Evolutionary conservation across 30 jellyfish, hydroid and myxozoan species (phyloP), one percentile per base, ranked within the genome.

Genomic region (Aurelia aurita complex sp. Pacific): DNA sequence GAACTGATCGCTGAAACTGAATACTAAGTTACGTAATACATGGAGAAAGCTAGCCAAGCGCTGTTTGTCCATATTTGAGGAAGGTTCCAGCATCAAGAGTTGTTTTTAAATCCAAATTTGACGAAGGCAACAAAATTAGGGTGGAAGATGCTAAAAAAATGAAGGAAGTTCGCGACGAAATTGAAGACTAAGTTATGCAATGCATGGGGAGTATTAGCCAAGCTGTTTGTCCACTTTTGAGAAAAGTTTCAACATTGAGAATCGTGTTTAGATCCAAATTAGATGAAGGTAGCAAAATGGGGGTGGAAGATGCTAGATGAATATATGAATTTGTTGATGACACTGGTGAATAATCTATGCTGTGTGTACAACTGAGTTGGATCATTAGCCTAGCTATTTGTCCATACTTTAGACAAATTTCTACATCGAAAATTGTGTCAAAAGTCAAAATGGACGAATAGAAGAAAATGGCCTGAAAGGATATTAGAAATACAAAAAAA

Each of bases 1-100:
- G 62, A 64, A 33, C 82, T 74, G 16, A 15, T 84, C 34, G 81
- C 69, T 17, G 66, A 69, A n/a, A 60, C 46, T 4, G 16, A 40
- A 8, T 71, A 40, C 29, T 46, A 46, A 46, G 7, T 46, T 5
- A 46, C 0, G 1, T 1, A 4, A 9, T 46, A 1, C 57, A 6
- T 5, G 54, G 0, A 43, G 4, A 2, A 1, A 1, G 50, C 50
- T 38, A 38, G 50, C 50, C 50, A 4, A 38, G n/a, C n/a, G 50
- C 50, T 38, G 96, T 61, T 67, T 97, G 32, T 72, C 96, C 98
- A 9, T 92, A 92, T 77, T 60, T 85, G 50, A 71, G 96, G 29
- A 60, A 77, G 14, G 86, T 87, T 10, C 80, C 92, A 1, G 18
- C 60, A 6, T 50, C 78, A 15, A 73, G 42, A 34, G 66, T 92